Evolutionary conservation across 2,113 vertebrate species (phyloP), one percentile per base, ranked within the genome.

Genomic region (Prunella himalayana): DNA sequence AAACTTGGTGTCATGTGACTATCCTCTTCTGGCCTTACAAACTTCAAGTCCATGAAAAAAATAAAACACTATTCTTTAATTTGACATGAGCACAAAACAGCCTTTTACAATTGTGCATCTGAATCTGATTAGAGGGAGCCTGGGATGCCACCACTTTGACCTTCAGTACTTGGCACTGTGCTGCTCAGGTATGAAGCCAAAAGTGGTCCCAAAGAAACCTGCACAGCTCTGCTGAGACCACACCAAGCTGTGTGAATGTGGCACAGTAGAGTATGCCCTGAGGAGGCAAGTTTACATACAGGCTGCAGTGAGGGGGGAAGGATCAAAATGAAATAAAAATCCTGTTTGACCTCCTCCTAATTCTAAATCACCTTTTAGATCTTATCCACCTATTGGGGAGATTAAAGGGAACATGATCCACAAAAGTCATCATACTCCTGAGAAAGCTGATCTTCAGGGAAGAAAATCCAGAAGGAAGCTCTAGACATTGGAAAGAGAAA

Each of bases 1-100:
- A 91, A 92, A 97, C 93, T 88, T 51, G 85, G 33, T 64, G 64
- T 94, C 94, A 93, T 88, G 86, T 94, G 91, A 95, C 81, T 86
- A 92, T 88, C 86, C 69, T 91, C 91, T 84, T 83, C 82, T 96
- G 86, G 91, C 82, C 91, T 94, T 83, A 76, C 28, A 95, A 93
- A 86, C 44, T 49, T 60, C 1, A 39, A 72, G 57, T 82, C 90
- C 70, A 15, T 72, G 75, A 88, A 94, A 93, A 94, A 92, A 97
- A 92, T 86, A 92, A 97, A 92, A 42, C 85, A 88, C 85, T 65
- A 61, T 93, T 92, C 83, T 95, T 92, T 88, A 71, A 90, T 82
- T 91, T 88, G 79, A 91, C 75, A 86, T 7, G 68, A 88, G 71
- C 71, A 92, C 79, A 92, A 91, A 95, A 82, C 30, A 80, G 75